A percentile compares a stretch with the other conserved stretches of the same genome.
Conservation (phyloP, 2,888 invertebrate genomes). For the Mayetiola destructor region DNA sequence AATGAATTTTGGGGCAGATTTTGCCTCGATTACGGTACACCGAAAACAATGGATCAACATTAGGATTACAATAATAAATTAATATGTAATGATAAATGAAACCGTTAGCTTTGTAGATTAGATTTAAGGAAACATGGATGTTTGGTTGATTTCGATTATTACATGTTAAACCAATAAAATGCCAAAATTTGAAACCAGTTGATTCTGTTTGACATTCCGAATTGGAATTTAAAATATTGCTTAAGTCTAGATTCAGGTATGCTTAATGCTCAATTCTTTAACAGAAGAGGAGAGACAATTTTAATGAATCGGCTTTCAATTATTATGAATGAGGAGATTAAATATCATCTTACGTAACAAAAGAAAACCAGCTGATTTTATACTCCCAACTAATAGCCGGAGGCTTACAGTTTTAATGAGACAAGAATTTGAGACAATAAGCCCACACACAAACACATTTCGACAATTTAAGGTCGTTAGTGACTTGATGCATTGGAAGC, state of each 20-base stretch:
- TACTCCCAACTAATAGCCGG: too few species aligned
- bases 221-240: too few species aligned
- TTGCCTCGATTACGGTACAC: background rate
- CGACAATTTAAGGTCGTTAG: background rate
- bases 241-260: too few species aligned
- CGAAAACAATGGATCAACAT: background rate
- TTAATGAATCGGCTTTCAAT: background rate
- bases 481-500: too few species aligned
- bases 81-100: too few species aligned
- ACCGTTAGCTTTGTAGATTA: too few species aligned
- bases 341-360: background rate
- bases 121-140: too few species aligned
- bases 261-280: background rate
- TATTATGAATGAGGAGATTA: background rate
- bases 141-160: too few species aligned
- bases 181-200: too few species aligned
- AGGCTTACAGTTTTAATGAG: background rate
- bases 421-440: background rate
- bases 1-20: conserved; percentile 4
- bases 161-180: too few species aligned
- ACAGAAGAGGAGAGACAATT: background rate
- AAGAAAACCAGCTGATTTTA: conserved; percentile 6
- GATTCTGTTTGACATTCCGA: too few species aligned
- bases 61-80: conserved; percentile 4
- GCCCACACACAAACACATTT: conserved; percentile 3